Conservation (phyloP, 2,113 vertebrate genomes). For the Panthera leo region DNA sequence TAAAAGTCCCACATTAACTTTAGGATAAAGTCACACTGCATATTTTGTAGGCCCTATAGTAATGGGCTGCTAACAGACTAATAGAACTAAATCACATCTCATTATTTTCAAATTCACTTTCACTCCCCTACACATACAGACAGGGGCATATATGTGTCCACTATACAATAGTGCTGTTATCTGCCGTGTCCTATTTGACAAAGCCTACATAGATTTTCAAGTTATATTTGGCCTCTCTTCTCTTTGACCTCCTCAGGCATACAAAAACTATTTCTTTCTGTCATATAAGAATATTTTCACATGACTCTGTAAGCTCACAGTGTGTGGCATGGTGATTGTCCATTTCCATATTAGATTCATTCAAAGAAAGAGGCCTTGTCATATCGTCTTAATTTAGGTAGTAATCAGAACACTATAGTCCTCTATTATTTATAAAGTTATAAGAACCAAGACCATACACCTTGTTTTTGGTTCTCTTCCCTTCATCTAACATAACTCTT, state of each 20-base stretch:
- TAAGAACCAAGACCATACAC: not conserved
- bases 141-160: not conserved
- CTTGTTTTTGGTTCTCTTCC: not conserved
- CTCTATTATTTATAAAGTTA: not conserved
- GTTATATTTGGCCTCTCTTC: not conserved
- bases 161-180: not conserved
- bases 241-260: not conserved
- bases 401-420: not conserved
- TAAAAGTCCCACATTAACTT: not conserved
- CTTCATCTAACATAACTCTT: not conserved
- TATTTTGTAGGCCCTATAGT: not conserved
- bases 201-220: not conserved
- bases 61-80: not conserved
- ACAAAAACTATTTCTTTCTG: not conserved
- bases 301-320: not conserved
- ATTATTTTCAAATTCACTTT: not conserved
- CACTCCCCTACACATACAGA: not conserved
- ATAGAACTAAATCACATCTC: not conserved
- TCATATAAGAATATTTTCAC: not conserved
- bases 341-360: not conserved
- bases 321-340: not conserved
- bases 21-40: not conserved
- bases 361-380: not conserved
- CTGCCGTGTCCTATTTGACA: not conserved
- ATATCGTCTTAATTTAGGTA: not conserved